Conservation (phyloP, 2,888 invertebrate genomes). For the Coelopa pilipes region DNA sequence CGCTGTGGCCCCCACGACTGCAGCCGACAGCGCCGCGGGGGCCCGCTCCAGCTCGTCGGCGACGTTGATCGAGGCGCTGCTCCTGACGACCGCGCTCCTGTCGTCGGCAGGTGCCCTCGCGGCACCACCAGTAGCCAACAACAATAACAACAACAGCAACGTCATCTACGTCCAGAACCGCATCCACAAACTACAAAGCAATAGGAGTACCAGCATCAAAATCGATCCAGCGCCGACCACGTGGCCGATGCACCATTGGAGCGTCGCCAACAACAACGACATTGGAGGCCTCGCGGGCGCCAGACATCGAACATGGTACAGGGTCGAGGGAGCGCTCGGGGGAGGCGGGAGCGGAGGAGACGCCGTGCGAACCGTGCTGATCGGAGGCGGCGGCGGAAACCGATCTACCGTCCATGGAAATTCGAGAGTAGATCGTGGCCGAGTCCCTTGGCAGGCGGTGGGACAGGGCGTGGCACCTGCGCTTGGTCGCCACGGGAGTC, state of each 20-base stretch:
- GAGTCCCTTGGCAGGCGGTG: too few species aligned
- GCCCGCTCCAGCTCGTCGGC: constrained; percentile 60
- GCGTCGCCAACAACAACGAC: constrained; percentile 19
- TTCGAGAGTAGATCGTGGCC: neutral
- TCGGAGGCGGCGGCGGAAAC: constrained; percentile 55
- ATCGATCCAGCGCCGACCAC: neutral
- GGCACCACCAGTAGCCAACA: constrained; percentile 55
- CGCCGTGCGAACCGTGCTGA: constrained; percentile 31
- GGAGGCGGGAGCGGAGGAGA: constrained; percentile 34
- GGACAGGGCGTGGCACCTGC: too few species aligned
- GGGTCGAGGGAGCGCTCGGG: constrained; percentile 44
- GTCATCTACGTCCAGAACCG: constrained; percentile 28
- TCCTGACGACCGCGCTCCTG: constrained; percentile 55
- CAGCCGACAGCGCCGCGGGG: constrained; percentile 67
- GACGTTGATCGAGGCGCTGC: constrained; percentile 49
- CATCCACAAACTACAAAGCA: constrained; percentile 26
- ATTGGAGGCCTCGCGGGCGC: neutral
- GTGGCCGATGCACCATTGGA: constrained; percentile 20
- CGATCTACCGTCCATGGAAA: constrained; percentile 18
- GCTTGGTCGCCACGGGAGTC: neutral
- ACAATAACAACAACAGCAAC: constrained; percentile 32
- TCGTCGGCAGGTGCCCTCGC: constrained; percentile 64
- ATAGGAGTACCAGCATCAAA: constrained; percentile 8
- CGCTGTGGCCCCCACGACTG: constrained; percentile 67
- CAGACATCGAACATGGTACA: constrained; percentile 48